Evolutionary conservation across 2,888 invertebrate genomes (phyloP).

Genomic region (Pantelozetes paolii): DNA sequence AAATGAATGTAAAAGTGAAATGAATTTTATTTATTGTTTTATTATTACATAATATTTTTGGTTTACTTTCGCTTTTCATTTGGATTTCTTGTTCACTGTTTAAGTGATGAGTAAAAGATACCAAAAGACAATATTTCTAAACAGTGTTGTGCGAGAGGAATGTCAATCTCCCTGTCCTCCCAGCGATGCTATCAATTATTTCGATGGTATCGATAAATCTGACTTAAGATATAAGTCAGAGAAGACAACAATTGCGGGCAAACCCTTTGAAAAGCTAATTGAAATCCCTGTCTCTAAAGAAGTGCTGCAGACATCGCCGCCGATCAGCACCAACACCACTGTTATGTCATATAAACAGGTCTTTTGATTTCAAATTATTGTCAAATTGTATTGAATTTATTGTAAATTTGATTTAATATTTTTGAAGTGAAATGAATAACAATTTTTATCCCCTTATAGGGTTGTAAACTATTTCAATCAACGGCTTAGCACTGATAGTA

Average conservation of each 20-base stretch:
- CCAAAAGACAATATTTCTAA: neutral
- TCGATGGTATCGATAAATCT: neutral
- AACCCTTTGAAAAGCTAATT: neutral
- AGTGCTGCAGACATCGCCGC: neutral
- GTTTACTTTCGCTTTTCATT: no score
- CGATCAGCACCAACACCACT: constrained; percentile 20
- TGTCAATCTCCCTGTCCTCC: neutral
- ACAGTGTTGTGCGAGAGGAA: neutral
- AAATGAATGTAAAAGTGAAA: no score
- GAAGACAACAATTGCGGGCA: neutral
- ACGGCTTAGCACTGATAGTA: no score
- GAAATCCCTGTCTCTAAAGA: constrained; percentile 17
- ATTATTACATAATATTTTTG: no score
- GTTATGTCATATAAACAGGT: constrained; percentile 28
- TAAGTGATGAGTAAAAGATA: neutral
- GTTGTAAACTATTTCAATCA: no score
- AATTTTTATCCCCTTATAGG: no score
- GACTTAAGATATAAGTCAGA: neutral
- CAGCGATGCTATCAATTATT: neutral
- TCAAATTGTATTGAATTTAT: no score
- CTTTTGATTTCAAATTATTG: neutral
- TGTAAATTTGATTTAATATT: no score
- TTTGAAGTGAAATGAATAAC: no score
- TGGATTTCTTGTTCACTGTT: no score
- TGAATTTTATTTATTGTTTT: no score